Evolutionary conservation across 2,113 vertebrate genomes (phyloP).

Genomic region (Procavia capensis): DNA sequence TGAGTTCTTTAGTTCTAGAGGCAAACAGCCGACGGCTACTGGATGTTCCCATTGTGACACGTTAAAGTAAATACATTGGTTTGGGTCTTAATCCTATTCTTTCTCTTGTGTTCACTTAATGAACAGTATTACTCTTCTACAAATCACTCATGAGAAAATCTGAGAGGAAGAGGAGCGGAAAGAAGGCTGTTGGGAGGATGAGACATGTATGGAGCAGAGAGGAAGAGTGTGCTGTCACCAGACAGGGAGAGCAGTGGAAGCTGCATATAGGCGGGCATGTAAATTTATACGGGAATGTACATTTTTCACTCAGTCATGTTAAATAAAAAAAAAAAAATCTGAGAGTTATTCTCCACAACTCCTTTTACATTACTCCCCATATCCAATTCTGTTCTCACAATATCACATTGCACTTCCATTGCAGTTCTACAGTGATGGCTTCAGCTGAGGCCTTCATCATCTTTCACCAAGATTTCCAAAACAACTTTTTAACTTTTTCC

Average conservation of each 20-base stretch:
- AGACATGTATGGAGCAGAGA: no score
- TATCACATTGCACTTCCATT: background rate
- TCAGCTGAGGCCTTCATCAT: background rate
- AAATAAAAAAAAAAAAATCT: no score
- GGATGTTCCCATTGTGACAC: background rate
- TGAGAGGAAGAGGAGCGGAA: no score
- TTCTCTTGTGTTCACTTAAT: background rate
- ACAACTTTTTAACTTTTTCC: background rate
- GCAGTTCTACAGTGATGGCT: background rate
- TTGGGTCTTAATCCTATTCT: background rate
- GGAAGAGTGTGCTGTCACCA: no score
- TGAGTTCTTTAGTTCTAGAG: no score
- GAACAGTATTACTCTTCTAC: background rate
- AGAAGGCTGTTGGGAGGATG: no score
- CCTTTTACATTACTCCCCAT: background rate
- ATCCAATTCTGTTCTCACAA: background rate
- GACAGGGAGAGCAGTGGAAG: no score
- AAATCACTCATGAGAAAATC: background rate
- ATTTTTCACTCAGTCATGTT: no score
- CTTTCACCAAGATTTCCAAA: background rate
- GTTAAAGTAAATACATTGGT: background rate
- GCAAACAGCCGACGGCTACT: no score
- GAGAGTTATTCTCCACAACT: background rate
- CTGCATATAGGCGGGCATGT: no score
- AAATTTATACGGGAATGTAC: no score